These are phyloP conservation scores for Rhyzopertha dominica DNA, from an alignment of 1,140 invertebrate genomes.

Conservation along the genomic window DNA sequence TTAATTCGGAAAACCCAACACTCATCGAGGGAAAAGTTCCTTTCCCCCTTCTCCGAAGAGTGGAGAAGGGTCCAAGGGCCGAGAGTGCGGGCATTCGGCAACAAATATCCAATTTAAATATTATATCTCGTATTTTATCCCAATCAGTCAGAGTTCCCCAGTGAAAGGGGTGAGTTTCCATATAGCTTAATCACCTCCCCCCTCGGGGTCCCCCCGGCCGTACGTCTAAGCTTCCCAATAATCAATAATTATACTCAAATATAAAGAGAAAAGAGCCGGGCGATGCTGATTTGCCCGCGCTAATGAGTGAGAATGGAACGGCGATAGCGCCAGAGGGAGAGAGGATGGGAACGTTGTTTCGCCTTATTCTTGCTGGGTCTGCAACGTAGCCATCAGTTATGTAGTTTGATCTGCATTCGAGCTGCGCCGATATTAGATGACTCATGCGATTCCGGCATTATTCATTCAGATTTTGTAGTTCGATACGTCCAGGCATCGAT, in stretches of 20 bases:
- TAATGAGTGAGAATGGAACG: slow-evolving; percentile 13
- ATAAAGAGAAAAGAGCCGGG: slow-evolving; percentile 26
- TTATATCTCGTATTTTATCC: slow-evolving; percentile 23
- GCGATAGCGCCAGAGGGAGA: slow-evolving; percentile 3
- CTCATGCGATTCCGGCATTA: too few species aligned
- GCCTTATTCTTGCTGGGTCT: slow-evolving; percentile 4
- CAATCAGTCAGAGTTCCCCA: slow-evolving; percentile 23
- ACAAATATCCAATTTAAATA: slow-evolving; percentile 24
- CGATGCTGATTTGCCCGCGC: slow-evolving; percentile 19
- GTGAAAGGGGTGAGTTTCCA: slow-evolving; percentile 24
- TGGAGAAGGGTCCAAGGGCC: neutral
- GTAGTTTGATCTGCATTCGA: slow-evolving; percentile 10
- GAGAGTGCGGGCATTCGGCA: neutral
- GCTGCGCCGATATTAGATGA: slow-evolving; percentile 5
- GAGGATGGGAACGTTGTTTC: slow-evolving; percentile 10
- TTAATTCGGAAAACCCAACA: too few species aligned
- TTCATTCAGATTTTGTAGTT: too few species aligned
- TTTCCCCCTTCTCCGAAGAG: neutral
- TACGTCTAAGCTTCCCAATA: slow-evolving; percentile 18
- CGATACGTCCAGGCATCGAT: too few species aligned
- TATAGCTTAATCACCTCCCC: slow-evolving; percentile 25
- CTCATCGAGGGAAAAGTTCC: too few species aligned
- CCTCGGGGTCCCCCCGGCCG: slow-evolving; percentile 2
- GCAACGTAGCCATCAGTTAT: slow-evolving; percentile 10
- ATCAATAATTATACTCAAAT: slow-evolving; percentile 28